Evolutionary conservation across 2,888 invertebrate genomes (phyloP).

Genomic region (Seira ritae): DNA sequence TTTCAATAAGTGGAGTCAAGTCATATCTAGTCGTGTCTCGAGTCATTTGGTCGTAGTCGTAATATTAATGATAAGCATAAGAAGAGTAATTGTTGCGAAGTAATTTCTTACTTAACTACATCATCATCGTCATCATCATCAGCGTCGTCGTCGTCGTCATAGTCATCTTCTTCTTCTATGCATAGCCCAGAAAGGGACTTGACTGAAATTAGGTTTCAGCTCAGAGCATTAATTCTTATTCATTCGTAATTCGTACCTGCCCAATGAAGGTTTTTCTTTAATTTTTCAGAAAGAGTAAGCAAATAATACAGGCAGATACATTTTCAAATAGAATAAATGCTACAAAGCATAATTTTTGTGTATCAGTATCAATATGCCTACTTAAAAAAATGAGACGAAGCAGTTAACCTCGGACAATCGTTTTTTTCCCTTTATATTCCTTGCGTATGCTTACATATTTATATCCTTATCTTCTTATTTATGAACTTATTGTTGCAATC

Average conservation of each 20-base stretch:
- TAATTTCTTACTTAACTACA: constrained; percentile 8
- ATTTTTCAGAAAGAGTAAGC: no score
- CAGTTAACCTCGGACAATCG: constrained; percentile 44
- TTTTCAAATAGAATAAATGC: no score
- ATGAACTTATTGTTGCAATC: constrained; percentile 3
- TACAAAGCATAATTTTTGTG: background rate
- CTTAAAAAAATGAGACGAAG: constrained; percentile 31
- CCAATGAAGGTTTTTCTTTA: no score
- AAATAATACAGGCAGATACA: no score
- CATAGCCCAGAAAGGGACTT: no score
- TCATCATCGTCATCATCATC: background rate
- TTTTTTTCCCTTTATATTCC: background rate
- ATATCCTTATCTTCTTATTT: constrained; percentile 10
- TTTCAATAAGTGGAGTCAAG: background rate
- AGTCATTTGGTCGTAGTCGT: background rate
- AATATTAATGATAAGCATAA: background rate
- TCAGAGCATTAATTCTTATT: no score
- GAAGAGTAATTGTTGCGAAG: constrained; percentile 11
- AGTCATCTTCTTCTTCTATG: no score
- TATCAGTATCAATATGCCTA: constrained; percentile 12
- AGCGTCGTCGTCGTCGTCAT: no score
- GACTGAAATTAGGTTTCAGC: no score
- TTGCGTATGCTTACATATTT: background rate
- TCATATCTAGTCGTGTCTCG: background rate
- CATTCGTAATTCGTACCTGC: no score